Base-by-base conservation (phyloP, 2,113 vertebrate genomes). In the Felis chaus region DNA sequence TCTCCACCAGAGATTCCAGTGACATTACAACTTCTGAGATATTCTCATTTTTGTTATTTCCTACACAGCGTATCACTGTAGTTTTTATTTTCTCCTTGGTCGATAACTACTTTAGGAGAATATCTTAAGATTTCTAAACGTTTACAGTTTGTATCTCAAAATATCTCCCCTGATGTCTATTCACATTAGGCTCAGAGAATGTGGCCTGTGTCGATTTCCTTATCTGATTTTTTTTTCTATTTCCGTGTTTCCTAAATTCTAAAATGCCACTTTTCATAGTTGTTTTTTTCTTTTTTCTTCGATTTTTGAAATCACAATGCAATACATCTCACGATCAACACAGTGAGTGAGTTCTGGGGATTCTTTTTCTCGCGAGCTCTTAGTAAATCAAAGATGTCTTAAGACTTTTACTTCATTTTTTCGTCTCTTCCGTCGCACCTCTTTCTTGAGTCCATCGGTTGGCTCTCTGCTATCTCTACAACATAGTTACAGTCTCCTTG, bases 311-410 rank as follows among this genome's bases (percentile, higher is more conserved):
- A 74, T 39, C 33, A 93, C 55, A 73, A 69, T 69, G 55, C 10
- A 91, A 41, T 65, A 29, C 9, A 66, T 65, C n/a, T 65, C 69
- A 68, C 36, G 53, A 71, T 12, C 41, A 36, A 69, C 36, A n/a
- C 21, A 57, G 45, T 63, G 80, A 74, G 39, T 31, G 5, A 92
- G 31, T 48, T 31, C 12, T 48, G 45, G 31, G 48, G 4, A 50
- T 85, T 78, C 45, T 76, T 78, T 69, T 95, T 74, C 95, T 80
- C 39, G 89, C 80, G 65, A 69, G 39, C 53, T 74, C 93, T 84
- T 31, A 63, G 45, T 61, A 85, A 93, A 61, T 76, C 29, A 53
- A 95, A 83, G 39, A 33, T 57, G 4, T 66, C 68, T 79, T 66
- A 65, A 0, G 5, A 14, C 16, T 33, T 48, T 61, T 27, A 33